Conservation (phyloP, 2,113 vertebrate species). For the Antigone vipio region DNA sequence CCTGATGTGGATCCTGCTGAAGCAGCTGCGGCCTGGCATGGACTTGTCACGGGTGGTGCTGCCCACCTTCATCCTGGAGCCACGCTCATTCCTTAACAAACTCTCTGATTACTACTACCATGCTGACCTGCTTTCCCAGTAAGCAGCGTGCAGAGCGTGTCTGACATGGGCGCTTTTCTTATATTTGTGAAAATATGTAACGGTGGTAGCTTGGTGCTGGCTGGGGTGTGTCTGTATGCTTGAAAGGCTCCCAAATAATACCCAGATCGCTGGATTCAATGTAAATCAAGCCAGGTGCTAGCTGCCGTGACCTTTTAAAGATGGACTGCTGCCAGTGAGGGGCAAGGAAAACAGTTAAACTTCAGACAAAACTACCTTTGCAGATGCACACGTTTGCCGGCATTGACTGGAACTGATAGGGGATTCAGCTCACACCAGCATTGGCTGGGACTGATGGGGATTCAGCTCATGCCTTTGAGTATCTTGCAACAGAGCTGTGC, state of each 20-base stretch:
- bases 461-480: neutral
- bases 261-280: neutral
- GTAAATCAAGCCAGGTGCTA: neutral
- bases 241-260: neutral
- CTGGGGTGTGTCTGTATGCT: neutral
- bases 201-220: neutral
- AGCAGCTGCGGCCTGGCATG: conserved; percentile 92
- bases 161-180: neutral
- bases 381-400: fast-evolving
- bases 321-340: neutral
- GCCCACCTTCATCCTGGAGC: conserved; percentile 94
- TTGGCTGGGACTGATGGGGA: neutral
- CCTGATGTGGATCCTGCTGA: conserved; percentile 89
- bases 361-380: neutral
- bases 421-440: neutral
- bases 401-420: neutral
- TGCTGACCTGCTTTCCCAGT: conserved; percentile 93
- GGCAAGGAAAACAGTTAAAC: neutral
- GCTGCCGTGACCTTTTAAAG: neutral
- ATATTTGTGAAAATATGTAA: neutral
- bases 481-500: neutral
- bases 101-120: conserved; percentile 95
- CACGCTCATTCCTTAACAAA: conserved; percentile 93
- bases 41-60: conserved; percentile 92
- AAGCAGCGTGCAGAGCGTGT: neutral